A percentile compares a stretch with the other conserved stretches of the same genome.
Evolutionary conservation across 35 echinoderm and acorn worm genomes (phyloP).

Genomic region (Acanthaster planci): DNA sequence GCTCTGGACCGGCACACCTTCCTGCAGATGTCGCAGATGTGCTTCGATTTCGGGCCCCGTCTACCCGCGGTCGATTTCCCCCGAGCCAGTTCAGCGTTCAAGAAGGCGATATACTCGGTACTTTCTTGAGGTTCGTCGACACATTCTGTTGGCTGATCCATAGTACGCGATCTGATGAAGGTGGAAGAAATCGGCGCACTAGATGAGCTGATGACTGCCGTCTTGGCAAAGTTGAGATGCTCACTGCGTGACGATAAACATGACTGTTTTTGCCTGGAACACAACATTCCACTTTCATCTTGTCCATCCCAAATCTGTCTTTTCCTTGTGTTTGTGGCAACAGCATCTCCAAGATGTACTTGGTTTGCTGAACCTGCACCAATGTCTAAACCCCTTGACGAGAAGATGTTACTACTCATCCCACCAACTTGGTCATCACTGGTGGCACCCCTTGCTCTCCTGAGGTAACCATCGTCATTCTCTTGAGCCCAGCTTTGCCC

Average conservation of each 20-base stretch:
- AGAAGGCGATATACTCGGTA: not conserved
- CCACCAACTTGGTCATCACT: not conserved
- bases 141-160: no score
- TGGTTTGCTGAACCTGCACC: not conserved
- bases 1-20: not conserved
- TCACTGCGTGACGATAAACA: not conserved
- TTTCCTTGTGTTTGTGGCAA: no score
- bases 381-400: not conserved
- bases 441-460: not conserved
- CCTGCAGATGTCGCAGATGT: not conserved
- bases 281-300: not conserved
- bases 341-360: not conserved
- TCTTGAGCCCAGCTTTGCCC: not conserved
- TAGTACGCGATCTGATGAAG: not conserved
- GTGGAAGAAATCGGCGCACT: not conserved
- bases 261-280: not conserved
- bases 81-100: slow-evolving; percentile 5
- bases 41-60: not conserved
- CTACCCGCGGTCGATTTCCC: not conserved
- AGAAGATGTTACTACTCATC: not conserved
- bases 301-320: not conserved
- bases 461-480: not conserved
- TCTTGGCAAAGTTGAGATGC: not conserved
- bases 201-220: not conserved
- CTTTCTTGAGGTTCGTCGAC: not conserved